These are phyloP conservation scores for Apomyelois bistriatella DNA, from an alignment of 2,888 invertebrate genomes.

Conservation along the genomic window DNA sequence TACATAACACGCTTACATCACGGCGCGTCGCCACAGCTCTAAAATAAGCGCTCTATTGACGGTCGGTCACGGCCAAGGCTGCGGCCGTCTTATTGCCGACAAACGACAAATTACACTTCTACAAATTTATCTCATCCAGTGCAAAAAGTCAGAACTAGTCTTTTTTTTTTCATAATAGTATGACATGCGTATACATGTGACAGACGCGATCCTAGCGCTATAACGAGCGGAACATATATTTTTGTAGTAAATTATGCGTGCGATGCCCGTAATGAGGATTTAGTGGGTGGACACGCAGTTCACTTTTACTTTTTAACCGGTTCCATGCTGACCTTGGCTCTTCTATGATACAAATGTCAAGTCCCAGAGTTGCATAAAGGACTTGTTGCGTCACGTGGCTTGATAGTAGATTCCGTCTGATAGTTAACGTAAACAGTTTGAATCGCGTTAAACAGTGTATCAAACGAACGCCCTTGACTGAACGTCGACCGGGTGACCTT, in stretches of 20 bases:
- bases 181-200: not conserved
- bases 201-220: slow-evolving; percentile 1
- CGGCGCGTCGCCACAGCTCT: slow-evolving; percentile 68
- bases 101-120: slow-evolving; percentile 50
- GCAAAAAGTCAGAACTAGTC: not conserved
- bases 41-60: slow-evolving; percentile 72
- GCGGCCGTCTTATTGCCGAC: slow-evolving; percentile 58
- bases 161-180: not conserved
- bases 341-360: slow-evolving; percentile 37
- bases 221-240: not conserved
- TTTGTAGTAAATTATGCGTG: slow-evolving; percentile 38
- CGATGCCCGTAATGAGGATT: slow-evolving; percentile 71
- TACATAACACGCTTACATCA: slow-evolving; percentile 72
- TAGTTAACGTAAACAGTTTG: slow-evolving; percentile 43
- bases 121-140: not conserved
- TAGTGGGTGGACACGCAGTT: slow-evolving; percentile 73
- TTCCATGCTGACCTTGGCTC: slow-evolving; percentile 56
- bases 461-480: slow-evolving; percentile 76
- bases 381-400: slow-evolving; percentile 20
- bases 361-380: slow-evolving; percentile 14
- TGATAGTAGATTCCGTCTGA: slow-evolving; percentile 19
- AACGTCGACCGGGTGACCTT: slow-evolving; percentile 73
- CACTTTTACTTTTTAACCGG: slow-evolving; percentile 78
- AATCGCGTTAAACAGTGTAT: slow-evolving; percentile 47
- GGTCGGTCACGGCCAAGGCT: slow-evolving; percentile 79